Percentiles rank a stretch among this genome's conserved stretches.
These are phyloP conservation scores for Platyscapa corneri DNA, from an alignment of 1,140 invertebrate genomes.

Conservation along the genomic window DNA sequence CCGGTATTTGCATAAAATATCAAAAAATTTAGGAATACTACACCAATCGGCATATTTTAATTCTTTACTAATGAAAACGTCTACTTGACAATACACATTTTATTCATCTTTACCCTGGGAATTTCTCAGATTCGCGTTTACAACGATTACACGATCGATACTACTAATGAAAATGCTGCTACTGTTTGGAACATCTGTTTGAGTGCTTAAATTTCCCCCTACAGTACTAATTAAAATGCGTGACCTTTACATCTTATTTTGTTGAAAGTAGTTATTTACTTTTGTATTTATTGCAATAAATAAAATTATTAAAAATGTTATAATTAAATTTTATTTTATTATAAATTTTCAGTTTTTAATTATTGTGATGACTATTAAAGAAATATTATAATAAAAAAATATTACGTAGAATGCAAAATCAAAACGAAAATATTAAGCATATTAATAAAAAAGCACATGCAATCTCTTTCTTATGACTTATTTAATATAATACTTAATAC, in stretches of 20 bases:
- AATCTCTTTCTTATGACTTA: too few relatives aligned
- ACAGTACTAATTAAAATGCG: not conserved
- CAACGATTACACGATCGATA: slow-evolving; percentile 49
- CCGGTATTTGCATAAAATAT: too few relatives aligned
- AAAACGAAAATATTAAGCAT: not conserved
- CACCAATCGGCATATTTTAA: not conserved
- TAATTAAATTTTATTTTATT: too few relatives aligned
- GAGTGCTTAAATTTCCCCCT: slow-evolving; percentile 18
- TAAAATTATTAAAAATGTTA: too few relatives aligned
- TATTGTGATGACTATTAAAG: too few relatives aligned
- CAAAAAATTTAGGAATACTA: not conserved
- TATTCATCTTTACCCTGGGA: slow-evolving; percentile 26
- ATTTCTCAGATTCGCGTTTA: slow-evolving; percentile 24
- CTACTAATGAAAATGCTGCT: slow-evolving; percentile 3
- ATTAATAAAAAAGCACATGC: slow-evolving; percentile 13
- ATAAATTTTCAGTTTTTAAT: too few relatives aligned
- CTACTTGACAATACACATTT: slow-evolving; percentile 58
- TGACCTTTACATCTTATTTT: slow-evolving; percentile 24
- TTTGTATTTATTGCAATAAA: too few relatives aligned
- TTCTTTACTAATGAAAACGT: slow-evolving; percentile 36
- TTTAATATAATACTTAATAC: too few relatives aligned
- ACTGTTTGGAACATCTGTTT: slow-evolving; percentile 40
- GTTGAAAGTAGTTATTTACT: too few relatives aligned
- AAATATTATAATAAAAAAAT: too few relatives aligned
- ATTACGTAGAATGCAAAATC: too few relatives aligned